phyloP scores from a whole-genome alignment of 2,888 invertebrate species.

The Apantesis nais region DNA sequence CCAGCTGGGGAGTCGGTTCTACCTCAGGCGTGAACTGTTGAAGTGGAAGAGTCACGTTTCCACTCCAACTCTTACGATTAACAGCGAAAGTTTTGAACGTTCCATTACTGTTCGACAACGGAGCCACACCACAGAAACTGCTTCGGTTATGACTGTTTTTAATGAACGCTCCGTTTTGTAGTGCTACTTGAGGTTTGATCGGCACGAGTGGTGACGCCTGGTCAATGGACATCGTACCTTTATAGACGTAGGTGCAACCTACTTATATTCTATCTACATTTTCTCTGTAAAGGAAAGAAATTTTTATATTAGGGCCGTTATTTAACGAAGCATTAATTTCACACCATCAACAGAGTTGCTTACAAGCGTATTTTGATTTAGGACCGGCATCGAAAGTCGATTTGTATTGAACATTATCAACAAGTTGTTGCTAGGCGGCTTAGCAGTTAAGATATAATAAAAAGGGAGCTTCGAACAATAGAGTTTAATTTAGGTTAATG shows the following conservation, averaged over 20 bases:
- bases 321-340: slow-evolving; percentile 32
- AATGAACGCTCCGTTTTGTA: slow-evolving; percentile 81
- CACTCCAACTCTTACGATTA: slow-evolving; percentile 85
- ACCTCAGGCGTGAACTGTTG: slow-evolving; percentile 76
- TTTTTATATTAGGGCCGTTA: slow-evolving; percentile 56
- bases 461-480: slow-evolving; percentile 63
- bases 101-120: slow-evolving; percentile 78
- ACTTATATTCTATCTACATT: slow-evolving; percentile 79
- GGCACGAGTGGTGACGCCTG: slow-evolving; percentile 83
- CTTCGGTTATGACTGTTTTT: slow-evolving; percentile 84
- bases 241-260: slow-evolving; percentile 66
- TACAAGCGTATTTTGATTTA: slow-evolving; percentile 44
- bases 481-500: slow-evolving; percentile 74
- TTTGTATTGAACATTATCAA: slow-evolving; percentile 57
- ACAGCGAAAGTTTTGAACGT: slow-evolving; percentile 82
- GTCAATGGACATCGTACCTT: slow-evolving; percentile 83
- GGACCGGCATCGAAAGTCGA: slow-evolving; percentile 51
- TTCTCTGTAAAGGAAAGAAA: slow-evolving; percentile 80
- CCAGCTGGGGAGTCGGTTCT: slow-evolving; percentile 76
- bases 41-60: slow-evolving; percentile 81
- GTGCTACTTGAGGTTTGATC: slow-evolving; percentile 76
- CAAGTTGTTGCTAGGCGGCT: slow-evolving; percentile 58
- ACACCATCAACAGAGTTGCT: slow-evolving; percentile 71
- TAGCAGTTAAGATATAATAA: slow-evolving; percentile 62
- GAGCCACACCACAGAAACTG: slow-evolving; percentile 82